Evolutionary conservation across 2,888 invertebrate species (phyloP).

Genomic region (Druceiella hillmani): DNA sequence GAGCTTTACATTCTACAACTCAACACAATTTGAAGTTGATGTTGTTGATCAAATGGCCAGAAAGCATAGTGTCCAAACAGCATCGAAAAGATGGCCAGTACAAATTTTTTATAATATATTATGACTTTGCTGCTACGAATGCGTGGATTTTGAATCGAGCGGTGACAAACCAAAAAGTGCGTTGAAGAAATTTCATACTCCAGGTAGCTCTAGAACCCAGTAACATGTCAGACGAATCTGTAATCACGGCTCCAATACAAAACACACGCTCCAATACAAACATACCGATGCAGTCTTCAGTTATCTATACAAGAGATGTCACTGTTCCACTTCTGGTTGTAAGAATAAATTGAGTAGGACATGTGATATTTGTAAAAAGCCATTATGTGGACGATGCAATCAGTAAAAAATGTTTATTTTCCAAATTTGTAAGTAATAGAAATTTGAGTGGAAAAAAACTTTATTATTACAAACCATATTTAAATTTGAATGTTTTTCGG

Average conservation of each 20-base stretch:
- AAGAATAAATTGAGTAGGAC: too few species aligned
- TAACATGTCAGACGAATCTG: slow-evolving; percentile 2
- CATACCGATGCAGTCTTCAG: slow-evolving; percentile 3
- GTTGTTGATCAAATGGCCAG: slow-evolving; percentile 9
- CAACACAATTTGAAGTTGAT: slow-evolving; percentile 8
- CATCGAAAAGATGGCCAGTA: slow-evolving; percentile 9
- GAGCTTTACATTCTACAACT: slow-evolving; percentile 7
- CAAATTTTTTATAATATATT: slow-evolving; percentile 11
- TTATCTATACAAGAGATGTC: slow-evolving; percentile 1
- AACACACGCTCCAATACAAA: too few species aligned
- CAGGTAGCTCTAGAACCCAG: too few species aligned
- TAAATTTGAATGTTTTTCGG: too few species aligned
- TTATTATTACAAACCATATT: too few species aligned
- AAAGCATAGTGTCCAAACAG: slow-evolving; percentile 9
- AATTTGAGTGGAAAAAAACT: too few species aligned
- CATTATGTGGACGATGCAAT: slow-evolving; percentile 6
- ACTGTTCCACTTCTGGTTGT: slow-evolving; percentile 3
- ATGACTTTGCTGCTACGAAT: slow-evolving; percentile 10
- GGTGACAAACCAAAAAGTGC: slow-evolving; percentile 5
- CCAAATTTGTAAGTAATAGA: slow-evolving; percentile 26
- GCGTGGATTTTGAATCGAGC: slow-evolving; percentile 7
- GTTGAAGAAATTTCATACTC: slow-evolving; percentile 5
- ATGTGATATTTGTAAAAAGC: slow-evolving; percentile 5
- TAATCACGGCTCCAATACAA: slow-evolving; percentile 5
- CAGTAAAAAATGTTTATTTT: slow-evolving; percentile 4